Evolutionary conservation across 2,797 vertebrate genomes (phyloP).

Genomic region (Bradypodion ventrale): DNA sequence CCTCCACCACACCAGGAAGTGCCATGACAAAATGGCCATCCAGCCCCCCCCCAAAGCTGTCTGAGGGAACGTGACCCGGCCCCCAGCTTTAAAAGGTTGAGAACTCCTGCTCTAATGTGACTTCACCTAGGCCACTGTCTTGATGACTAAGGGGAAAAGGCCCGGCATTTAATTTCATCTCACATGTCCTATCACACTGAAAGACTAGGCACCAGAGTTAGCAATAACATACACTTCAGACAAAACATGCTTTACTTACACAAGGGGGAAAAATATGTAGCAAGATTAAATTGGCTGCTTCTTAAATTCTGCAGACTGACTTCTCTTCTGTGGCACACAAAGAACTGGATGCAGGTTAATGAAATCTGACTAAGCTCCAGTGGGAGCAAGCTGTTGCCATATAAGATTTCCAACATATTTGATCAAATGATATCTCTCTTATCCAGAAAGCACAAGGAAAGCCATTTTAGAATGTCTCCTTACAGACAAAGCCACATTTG

Average conservation of each 20-base stretch:
- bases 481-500: slow-evolving; percentile 1
- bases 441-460: slow-evolving; percentile 24
- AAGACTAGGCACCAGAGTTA: slow-evolving; percentile 27
- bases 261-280: slow-evolving; percentile 45
- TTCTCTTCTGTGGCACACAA: slow-evolving; percentile 43
- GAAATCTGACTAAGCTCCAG: slow-evolving; percentile 59
- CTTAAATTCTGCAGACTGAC: slow-evolving; percentile 41
- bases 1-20: no score
- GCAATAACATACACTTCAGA: slow-evolving; percentile 24
- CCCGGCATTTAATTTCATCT: slow-evolving; percentile 34
- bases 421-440: slow-evolving; percentile 46
- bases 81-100: no score
- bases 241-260: slow-evolving; percentile 26
- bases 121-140: slow-evolving; percentile 9
- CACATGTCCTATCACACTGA: slow-evolving; percentile 18
- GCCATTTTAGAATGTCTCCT: slow-evolving; percentile 7
- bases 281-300: slow-evolving; percentile 32
- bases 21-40: no score
- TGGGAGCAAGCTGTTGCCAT: slow-evolving; percentile 53
- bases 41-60: no score
- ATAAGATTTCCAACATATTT: slow-evolving; percentile 47
- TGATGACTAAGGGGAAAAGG: slow-evolving; percentile 9
- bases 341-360: slow-evolving; percentile 58
- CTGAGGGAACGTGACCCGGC: no score
- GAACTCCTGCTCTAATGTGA: no score